Conservation (phyloP, 2,797 vertebrate species). For the Muraenolepis orangiensis region DNA sequence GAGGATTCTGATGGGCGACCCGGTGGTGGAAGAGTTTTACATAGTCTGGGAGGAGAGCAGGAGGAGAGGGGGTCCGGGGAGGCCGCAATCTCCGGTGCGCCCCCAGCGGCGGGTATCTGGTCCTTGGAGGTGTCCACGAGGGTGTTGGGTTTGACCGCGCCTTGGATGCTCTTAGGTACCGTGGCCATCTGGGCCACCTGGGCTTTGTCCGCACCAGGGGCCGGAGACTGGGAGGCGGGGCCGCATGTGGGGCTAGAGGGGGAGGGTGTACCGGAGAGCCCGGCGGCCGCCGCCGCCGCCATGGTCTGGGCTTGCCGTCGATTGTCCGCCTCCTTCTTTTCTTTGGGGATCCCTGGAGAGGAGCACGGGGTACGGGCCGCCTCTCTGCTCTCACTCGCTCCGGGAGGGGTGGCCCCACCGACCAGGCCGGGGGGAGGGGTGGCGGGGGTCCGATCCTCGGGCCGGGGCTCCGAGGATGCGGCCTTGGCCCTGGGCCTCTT, state of each 20-base stretch:
- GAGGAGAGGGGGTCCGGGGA: constrained; percentile 10
- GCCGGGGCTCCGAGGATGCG: constrained; percentile 2
- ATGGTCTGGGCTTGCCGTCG: constrained; percentile 50
- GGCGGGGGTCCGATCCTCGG: constrained; percentile 25
- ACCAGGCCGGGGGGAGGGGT: constrained; percentile 16
- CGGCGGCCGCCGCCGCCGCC: constrained; percentile 38
- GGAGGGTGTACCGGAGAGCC: constrained; percentile 21
- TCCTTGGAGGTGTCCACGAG: constrained; percentile 46
- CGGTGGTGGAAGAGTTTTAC: constrained; percentile 27
- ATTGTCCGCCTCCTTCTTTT: constrained; percentile 71
- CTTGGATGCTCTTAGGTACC: constrained; percentile 74
- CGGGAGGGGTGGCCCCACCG: constrained; percentile 6
- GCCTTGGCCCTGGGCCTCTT: constrained; percentile 25
- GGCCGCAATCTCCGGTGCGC: constrained; percentile 23
- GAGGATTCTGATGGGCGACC: constrained; percentile 30
- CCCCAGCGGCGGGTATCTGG: constrained; percentile 53
- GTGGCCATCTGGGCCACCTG: constrained; percentile 61
- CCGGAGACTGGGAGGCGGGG: constrained; percentile 23
- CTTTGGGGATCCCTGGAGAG: constrained; percentile 68
- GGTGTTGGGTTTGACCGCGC: constrained; percentile 73
- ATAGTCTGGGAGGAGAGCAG: constrained; percentile 38
- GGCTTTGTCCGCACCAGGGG: constrained; percentile 59
- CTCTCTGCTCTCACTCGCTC: constrained; percentile 34
- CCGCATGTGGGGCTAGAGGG: constrained; percentile 35
- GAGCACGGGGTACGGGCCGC: constrained; percentile 49